Evolutionary conservation across 2,797 vertebrate species (phyloP), one percentile per base, ranked within the genome.

Genomic region (Gymnothorax javanicus): DNA sequence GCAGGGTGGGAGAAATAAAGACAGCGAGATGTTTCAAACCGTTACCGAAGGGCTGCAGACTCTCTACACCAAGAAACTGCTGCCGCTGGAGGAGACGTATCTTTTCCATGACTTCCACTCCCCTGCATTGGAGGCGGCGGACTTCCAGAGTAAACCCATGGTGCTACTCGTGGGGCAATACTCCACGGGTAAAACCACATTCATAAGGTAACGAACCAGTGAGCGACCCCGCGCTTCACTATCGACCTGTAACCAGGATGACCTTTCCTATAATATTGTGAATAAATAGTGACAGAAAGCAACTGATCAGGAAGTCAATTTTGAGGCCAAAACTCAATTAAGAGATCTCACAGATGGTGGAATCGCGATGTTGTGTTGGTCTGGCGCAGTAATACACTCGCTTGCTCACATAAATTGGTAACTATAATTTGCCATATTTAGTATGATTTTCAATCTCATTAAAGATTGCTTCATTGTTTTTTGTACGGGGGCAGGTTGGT

Each of bases 21-120:
- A 96, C 0, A 93, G 96, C 12, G 96, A 98, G 89, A 96, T 98
- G 91, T 98, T 98, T 92, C 97, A 97, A 90, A 98, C 98, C 20
- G 98, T 99, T 85, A 98, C 97, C 0, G 98, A 97, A 77, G 97
- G 97, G 2, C 96, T 99, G 90, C 96, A 97, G 87, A 95, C 92
- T 84, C 97, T 99, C 3, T 99, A 98, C 92, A 91, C 92, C 87
- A 97, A 96, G 92, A 98, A 98, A 95, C 95, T 99, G 92, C 95
- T 98, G 92, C 98, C 98, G 20, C 95, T 99, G 94, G 98, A 99
- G 93, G 97, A 99, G 86, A 95, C 96, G 1, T 99, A 99, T 93
- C 97, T 98, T 90, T 99, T 98, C 95, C 98, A 99, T 87, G 98
- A 99, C 89, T 99, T 99, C 95, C 98, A 99, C 93, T 99, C 98